These are phyloP conservation scores for Malacoctenus gilli DNA, from an alignment of 2,797 vertebrate genomes.

Conservation along the genomic window DNA sequence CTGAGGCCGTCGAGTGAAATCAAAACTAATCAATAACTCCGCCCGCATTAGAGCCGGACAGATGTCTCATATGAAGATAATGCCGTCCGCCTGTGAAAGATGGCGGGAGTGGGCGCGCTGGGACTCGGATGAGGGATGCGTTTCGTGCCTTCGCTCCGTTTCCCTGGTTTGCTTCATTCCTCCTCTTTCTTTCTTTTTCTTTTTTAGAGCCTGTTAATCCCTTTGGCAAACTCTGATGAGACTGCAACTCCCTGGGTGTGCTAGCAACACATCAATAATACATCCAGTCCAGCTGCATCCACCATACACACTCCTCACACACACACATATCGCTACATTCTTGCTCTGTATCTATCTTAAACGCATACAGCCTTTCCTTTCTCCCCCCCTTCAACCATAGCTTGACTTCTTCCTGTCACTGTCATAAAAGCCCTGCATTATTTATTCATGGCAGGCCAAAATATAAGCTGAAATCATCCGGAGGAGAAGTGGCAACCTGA, in stretches of 20 bases:
- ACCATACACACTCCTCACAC: constrained; percentile 37
- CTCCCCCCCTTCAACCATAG: constrained; percentile 52
- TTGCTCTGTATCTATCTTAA: constrained; percentile 40
- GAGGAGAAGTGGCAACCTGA: constrained; percentile 58
- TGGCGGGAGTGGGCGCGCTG: constrained; percentile 29
- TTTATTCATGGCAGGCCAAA: constrained; percentile 69
- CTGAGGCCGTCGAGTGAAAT: constrained; percentile 39
- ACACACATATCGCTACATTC: constrained; percentile 31
- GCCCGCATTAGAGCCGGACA: constrained; percentile 26
- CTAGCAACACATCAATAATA: constrained; percentile 80
- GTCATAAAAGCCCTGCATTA: constrained; percentile 72
- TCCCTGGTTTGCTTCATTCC: constrained; percentile 67
- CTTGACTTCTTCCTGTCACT: constrained; percentile 66
- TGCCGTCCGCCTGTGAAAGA: constrained; percentile 45
- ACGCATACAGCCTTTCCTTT: constrained; percentile 52
- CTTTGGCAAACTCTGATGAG: constrained; percentile 77
- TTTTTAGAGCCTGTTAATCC: constrained; percentile 77
- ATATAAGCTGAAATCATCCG: constrained; percentile 65
- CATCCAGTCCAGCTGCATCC: constrained; percentile 76
- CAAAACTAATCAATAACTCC: constrained; percentile 56
- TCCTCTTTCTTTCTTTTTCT: too few relatives aligned
- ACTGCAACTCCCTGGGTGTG: constrained; percentile 74
- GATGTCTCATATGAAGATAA: constrained; percentile 59
- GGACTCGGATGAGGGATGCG: constrained; percentile 39
- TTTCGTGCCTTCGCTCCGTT: constrained; percentile 61